phyloP scores from a whole-genome alignment of 2,888 invertebrate genomes.

The Drosophila quinaria region DNA sequence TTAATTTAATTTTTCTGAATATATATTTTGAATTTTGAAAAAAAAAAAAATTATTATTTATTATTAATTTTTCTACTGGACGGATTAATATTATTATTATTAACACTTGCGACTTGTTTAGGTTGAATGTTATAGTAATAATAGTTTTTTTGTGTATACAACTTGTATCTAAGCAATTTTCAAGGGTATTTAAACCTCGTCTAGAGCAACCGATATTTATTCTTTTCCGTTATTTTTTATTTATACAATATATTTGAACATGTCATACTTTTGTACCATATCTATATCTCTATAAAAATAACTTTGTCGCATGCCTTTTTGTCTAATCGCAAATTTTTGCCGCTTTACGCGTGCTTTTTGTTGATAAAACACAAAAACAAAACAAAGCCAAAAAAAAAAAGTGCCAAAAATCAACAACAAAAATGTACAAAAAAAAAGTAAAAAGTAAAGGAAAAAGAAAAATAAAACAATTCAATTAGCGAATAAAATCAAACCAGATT shows the following conservation, averaged over 20 bases:
- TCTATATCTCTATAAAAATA: slow-evolving; percentile 1
- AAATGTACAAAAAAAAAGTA: slow-evolving; percentile 7
- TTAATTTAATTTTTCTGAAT: too few relatives aligned
- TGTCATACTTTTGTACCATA: background rate
- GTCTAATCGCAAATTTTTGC: slow-evolving; percentile 9
- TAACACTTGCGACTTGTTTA: too few relatives aligned
- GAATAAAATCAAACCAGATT: slow-evolving; percentile 47
- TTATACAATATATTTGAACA: background rate
- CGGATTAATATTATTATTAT: too few relatives aligned
- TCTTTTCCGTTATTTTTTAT: background rate
- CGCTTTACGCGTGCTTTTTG: background rate
- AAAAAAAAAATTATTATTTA: too few relatives aligned
- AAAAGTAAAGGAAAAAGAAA: slow-evolving; percentile 6
- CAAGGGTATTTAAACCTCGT: background rate
- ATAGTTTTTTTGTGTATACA: background rate
- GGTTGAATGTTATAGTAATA: too few relatives aligned
- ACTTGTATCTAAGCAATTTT: background rate
- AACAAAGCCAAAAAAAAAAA: background rate
- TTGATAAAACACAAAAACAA: slow-evolving; percentile 13
- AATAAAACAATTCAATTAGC: slow-evolving; percentile 38
- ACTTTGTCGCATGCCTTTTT: slow-evolving; percentile 16
- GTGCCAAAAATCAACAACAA: background rate
- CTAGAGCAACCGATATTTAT: background rate
- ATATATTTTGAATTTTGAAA: too few relatives aligned
- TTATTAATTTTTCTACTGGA: too few relatives aligned